These are phyloP conservation scores for Clarias fuscus DNA, from an alignment of 2,797 vertebrate genomes.

Conservation along the genomic window DNA sequence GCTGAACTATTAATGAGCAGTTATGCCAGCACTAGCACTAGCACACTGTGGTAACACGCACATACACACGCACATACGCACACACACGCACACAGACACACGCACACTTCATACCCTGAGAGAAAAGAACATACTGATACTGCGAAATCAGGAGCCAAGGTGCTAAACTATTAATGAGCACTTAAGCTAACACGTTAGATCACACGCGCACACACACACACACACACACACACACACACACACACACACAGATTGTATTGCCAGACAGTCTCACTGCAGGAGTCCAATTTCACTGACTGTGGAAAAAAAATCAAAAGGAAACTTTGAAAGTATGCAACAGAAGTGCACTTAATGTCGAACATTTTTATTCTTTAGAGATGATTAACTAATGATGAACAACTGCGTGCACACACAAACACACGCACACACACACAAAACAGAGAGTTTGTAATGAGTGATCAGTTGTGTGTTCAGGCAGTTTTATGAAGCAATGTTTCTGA, in stretches of 20 bases:
- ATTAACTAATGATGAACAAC: not conserved
- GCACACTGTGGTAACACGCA: conserved; percentile 9
- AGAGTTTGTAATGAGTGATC: not conserved
- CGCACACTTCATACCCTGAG: not conserved
- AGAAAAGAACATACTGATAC: conserved; percentile 15
- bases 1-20: conserved; percentile 16
- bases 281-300: conserved; percentile 29
- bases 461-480: conserved; percentile 1
- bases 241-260: conserved; percentile 18
- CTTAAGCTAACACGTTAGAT: conserved; percentile 6
- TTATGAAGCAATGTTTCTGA: not conserved
- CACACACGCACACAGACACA: not conserved
- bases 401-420: not conserved
- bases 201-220: conserved; percentile 3
- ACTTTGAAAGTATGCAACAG: not conserved
- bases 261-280: conserved; percentile 14
- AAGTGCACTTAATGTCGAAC: not conserved
- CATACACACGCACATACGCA: not conserved
- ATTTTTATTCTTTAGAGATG: not conserved
- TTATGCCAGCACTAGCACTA: not conserved
- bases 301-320: conserved; percentile 6
- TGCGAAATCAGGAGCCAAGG: conserved; percentile 8
- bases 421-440: not conserved
- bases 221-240: conserved; percentile 19
- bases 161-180: conserved; percentile 39